Evolutionary conservation across 2,888 invertebrate species (phyloP), one percentile per base, ranked within the genome.

Genomic region (Trachelus tabidus): DNA sequence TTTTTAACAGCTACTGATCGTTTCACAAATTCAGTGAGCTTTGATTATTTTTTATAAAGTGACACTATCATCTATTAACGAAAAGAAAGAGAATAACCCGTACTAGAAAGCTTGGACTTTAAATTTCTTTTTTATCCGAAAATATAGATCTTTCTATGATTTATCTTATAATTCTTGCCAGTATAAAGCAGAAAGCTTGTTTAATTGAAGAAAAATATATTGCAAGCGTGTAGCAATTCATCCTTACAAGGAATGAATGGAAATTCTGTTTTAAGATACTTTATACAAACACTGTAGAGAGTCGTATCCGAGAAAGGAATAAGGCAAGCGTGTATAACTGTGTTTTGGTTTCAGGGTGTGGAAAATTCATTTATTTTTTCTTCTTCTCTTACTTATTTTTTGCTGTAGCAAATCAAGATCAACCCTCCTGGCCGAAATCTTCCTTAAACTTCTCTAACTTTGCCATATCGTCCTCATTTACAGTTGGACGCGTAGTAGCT

Each of bases 351-450:
- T 73, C 68, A 73, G 73, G 76, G 81, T 81, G 37, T 40, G 79
- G 79, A 79, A 80, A 80, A 81, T 83, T 78, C 69, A 76, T 83
- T 84, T 80, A 82, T 78, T 78, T 78, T 69, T 73, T 75, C 69
- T 73, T 68, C 56, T 30, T 79, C 56, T 77, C 37, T 75, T 77
- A 34, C 77, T 77, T 35, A 75, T 31, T 35, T 77, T 75, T 56
- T 31, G 35, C 35, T 11, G 69, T 37, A 68, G 40, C 40, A 40
- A 34, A 12, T 34, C 15, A 75, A 40, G 11, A 79, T 93, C 95
- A 97, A 90, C 99, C 99, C 93, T 99, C 99, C 92, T 99, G 98
- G 56, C 99, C 99, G 92, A 99, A 99, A 92, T 99, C 99, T 90
- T 97, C 96, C 93, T 97, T 98, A 92, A 99, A 99, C 92, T 98